A percentile compares a stretch with the other conserved stretches of the same genome.
These are phyloP conservation scores for Poecilia picta DNA, from an alignment of 2,797 vertebrate genomes.

Conservation along the genomic window DNA sequence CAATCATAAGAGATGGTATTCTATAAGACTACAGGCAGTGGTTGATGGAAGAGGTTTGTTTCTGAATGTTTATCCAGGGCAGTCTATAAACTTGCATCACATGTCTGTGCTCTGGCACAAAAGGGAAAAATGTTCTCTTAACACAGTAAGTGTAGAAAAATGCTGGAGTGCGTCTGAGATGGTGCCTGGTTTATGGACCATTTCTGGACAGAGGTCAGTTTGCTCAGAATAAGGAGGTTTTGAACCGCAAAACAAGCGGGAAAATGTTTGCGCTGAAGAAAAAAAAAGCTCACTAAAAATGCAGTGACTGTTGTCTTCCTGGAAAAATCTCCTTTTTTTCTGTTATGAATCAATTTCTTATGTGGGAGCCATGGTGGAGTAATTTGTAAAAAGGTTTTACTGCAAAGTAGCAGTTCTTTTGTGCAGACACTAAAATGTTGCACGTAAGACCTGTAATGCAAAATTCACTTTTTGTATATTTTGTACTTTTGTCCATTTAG, in stretches of 20 bases:
- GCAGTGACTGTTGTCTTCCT: background rate
- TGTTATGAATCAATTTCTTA: background rate
- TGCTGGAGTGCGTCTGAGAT: background rate
- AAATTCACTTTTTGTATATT: background rate
- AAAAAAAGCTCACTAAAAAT: background rate
- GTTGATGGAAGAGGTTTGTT: background rate
- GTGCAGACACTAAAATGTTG: background rate
- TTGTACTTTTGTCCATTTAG: too few relatives aligned
- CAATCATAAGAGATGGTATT: background rate
- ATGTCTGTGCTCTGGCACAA: background rate
- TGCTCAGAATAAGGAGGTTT: background rate
- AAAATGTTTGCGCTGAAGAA: background rate
- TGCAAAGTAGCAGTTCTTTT: background rate
- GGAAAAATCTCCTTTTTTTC: background rate
- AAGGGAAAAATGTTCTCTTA: background rate
- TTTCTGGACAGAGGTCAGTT: background rate
- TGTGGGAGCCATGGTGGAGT: background rate
- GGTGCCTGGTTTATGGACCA: background rate
- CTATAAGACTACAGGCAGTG: conserved; percentile 1
- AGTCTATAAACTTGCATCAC: background rate
- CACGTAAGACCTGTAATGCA: background rate
- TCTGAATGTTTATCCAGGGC: background rate
- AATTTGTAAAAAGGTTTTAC: too few relatives aligned
- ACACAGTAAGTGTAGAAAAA: background rate
- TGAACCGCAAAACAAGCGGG: background rate